Evolutionary conservation across 1,140 invertebrate species (phyloP), one percentile per base, ranked within the genome.

Genomic region (Mesaphorura yosii): DNA sequence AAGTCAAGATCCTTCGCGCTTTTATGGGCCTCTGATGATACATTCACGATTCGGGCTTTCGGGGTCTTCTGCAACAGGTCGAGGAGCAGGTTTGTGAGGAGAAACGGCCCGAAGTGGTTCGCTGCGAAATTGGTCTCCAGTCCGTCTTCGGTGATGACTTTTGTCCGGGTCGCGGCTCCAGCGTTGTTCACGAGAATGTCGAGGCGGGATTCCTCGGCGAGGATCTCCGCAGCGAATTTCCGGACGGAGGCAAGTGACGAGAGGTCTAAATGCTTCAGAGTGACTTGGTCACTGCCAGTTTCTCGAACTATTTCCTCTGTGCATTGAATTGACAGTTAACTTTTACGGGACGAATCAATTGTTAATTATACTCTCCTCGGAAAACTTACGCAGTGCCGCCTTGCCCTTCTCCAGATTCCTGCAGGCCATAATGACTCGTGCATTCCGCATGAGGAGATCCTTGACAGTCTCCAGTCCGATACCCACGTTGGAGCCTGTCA

Each of bases 21-120:
- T 39, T 76, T 75, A 66, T 92, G 89, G 2, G 89, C 71, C 38
- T 82, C 78, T 0, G 88, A 91, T 0, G 87, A 84, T 0, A 91
- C 86, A 1, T 88, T 78, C 0, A 95, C 77, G 41, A 95, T 82
- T 51, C 91, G 77, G 27, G 84, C 79, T 0, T 69, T 68, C 1
- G 77, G 73, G 6, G 83, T 84, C 64, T 78, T 79, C 70, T 89
- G 88, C 52, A 91, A 60, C 17, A 88, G 66, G 70, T 85, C 69
- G 17, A 72, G 49, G 2, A 74, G 51, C 3, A 74, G 51, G 57
- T 72, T 69, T 25, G 72, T 73, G 12, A 75, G 55, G 14, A 74
- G 60, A 61, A 74, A 75, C 47, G 69, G 72, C 7, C 72, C 71
- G 52, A 72, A 64, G 61, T 73, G 64, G 59, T 75, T 74, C 15